Conservation (phyloP, 2,113 vertebrate species). For the Herpetotheres cachinnans region DNA sequence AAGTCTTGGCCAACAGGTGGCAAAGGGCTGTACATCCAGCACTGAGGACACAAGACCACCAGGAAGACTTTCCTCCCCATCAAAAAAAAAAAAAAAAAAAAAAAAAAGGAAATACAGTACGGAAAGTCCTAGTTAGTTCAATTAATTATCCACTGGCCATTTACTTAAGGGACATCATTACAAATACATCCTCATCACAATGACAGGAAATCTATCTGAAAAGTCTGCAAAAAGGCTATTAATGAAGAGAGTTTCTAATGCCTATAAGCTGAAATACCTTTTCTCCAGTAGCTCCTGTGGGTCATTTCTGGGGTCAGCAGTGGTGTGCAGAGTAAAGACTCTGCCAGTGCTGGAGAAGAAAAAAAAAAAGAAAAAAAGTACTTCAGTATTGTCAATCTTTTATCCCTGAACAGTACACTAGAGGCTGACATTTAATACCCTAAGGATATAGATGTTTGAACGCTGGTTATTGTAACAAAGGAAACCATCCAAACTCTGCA, state of each 20-base stretch:
- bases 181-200: conserved; percentile 73
- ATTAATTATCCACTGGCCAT: conserved; percentile 74
- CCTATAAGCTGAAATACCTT: conserved; percentile 61
- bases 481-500: conserved; percentile 77
- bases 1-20: neutral
- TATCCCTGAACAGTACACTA: conserved; percentile 68
- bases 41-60: neutral
- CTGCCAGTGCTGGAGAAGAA: neutral
- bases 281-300: conserved; percentile 16
- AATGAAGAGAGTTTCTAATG: conserved; percentile 58
- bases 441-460: conserved; percentile 79
- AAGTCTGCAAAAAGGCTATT: conserved; percentile 70
- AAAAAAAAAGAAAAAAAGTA: neutral
- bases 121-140: conserved; percentile 62
- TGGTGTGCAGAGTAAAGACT: conserved; percentile 13
- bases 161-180: conserved; percentile 72
- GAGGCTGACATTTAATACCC: conserved; percentile 80
- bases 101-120: neutral
- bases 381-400: conserved; percentile 71
- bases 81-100: neutral
- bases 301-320: conserved; percentile 47
- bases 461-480: conserved; percentile 81
- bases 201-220: conserved; percentile 76
- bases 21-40: neutral
- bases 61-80: neutral